A percentile compares a stretch with the other conserved stretches of the same genome.
Evolutionary conservation across 2,888 invertebrate species (phyloP).

Genomic region (Yponomeuta malinellus): DNA sequence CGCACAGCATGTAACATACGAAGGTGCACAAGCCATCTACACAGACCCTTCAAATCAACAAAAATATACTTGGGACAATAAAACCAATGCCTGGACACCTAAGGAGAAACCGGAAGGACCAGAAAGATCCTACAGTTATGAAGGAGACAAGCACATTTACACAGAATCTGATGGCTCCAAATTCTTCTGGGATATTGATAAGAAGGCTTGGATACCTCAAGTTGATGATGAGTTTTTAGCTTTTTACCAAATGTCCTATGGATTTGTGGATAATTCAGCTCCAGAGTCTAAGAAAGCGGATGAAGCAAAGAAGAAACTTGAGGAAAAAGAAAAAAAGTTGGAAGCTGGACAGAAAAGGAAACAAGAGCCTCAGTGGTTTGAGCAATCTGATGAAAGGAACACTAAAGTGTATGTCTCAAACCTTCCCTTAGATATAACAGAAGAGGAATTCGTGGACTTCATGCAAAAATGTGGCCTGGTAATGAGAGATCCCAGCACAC

Average conservation of each 20-base stretch:
- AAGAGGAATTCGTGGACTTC: constrained; percentile 91
- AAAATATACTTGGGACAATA: constrained; percentile 79
- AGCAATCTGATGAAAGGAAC: constrained; percentile 87
- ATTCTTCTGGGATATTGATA: constrained; percentile 93
- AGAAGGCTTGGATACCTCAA: constrained; percentile 97
- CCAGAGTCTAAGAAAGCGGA: constrained; percentile 38
- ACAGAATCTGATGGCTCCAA: constrained; percentile 91
- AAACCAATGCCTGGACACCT: constrained; percentile 67
- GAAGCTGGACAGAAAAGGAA: constrained; percentile 67
- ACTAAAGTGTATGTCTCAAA: constrained; percentile 98
- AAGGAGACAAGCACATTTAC: constrained; percentile 86
- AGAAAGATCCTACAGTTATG: constrained; percentile 78
- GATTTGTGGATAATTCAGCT: constrained; percentile 81
- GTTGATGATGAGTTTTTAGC: constrained; percentile 98
- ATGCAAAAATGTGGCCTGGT: constrained; percentile 98
- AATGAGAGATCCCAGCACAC: constrained; percentile 87
- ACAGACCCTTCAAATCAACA: constrained; percentile 82
- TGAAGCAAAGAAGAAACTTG: constrained; percentile 45
- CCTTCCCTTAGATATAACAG: constrained; percentile 90
- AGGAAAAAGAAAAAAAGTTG: constrained; percentile 46
- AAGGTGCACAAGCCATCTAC: constrained; percentile 82
- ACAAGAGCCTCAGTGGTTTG: constrained; percentile 90
- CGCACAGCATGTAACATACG: constrained; percentile 80
- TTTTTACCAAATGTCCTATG: constrained; percentile 96
- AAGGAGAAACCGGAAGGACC: constrained; percentile 46